Conservation (phyloP, 2,113 vertebrate species). For the Gobius niger region DNA sequence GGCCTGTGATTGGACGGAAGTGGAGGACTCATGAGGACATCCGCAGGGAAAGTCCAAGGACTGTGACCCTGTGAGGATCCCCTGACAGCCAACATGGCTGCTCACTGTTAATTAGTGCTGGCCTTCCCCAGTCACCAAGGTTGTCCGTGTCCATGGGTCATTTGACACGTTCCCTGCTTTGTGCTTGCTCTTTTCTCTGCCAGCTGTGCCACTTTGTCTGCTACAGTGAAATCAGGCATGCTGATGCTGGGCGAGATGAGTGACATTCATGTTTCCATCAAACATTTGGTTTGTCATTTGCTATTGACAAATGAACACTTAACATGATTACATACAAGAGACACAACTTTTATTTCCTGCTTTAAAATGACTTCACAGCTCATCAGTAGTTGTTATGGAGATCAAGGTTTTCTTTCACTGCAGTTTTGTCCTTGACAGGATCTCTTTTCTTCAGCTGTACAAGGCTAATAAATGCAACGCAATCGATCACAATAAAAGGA, state of each 20-base stretch:
- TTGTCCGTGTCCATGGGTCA: conserved; percentile 72
- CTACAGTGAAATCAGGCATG: conserved; percentile 62
- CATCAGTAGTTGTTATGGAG: conserved; percentile 41
- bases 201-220: conserved; percentile 77
- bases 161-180: conserved; percentile 71
- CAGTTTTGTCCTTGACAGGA: conserved; percentile 60
- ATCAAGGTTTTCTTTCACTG: conserved; percentile 58
- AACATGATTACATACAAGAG: conserved; percentile 24
- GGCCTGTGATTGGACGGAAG: conserved; percentile 41
- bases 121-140: conserved; percentile 79
- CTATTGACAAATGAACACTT: conserved; percentile 30
- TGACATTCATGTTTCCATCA: conserved; percentile 69
- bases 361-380: conserved; percentile 42
- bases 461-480: conserved; percentile 44
- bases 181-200: conserved; percentile 81
- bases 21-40: conserved; percentile 59
- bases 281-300: conserved; percentile 54
- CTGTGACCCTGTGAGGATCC: conserved; percentile 52
- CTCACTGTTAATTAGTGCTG: conserved; percentile 75
- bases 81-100: conserved; percentile 58
- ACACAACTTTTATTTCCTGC: conserved; percentile 26
- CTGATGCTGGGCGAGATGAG: conserved; percentile 61
- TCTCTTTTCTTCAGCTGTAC: conserved; percentile 44
- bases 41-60: conserved; percentile 63
- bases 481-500: conserved; percentile 43